phyloP scores from a whole-genome alignment of 2,888 invertebrate genomes.

The Apotomis turbidana region DNA sequence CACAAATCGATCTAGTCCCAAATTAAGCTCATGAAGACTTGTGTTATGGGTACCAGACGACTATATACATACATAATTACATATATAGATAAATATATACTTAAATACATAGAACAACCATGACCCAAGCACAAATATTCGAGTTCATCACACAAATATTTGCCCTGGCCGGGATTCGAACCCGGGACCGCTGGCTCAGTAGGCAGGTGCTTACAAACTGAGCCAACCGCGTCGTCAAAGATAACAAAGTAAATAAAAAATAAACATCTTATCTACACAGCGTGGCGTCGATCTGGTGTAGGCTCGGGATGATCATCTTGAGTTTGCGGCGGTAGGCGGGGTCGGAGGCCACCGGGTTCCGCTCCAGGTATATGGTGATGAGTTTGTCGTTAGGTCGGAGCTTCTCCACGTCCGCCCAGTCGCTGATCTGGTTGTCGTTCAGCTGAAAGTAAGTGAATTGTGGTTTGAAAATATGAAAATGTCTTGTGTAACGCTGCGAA shows the following conservation, averaged over 20 bases:
- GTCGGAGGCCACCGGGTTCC: constrained; percentile 93
- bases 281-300: constrained; percentile 98
- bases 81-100: no score
- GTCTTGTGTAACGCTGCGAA: no score
- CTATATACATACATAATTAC: no score
- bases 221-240: neutral
- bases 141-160: no score
- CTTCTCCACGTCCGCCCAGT: constrained; percentile 93
- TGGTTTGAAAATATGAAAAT: neutral
- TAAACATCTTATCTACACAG: constrained; percentile 87
- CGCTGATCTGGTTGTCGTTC: constrained; percentile 94
- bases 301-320: constrained; percentile 92
- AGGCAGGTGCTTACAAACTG: no score
- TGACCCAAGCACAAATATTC: no score
- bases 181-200: no score
- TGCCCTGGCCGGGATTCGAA: no score
- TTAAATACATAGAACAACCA: no score
- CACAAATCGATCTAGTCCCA: no score
- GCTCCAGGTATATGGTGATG: constrained; percentile 95
- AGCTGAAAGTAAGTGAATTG: constrained; percentile 82
- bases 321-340: constrained; percentile 95
- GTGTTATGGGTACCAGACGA: no score
- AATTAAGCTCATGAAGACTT: no score
- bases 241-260: neutral
- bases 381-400: constrained; percentile 87